phyloP scores from a whole-genome alignment of 2,113 vertebrate species.

The Cacatua alba region DNA sequence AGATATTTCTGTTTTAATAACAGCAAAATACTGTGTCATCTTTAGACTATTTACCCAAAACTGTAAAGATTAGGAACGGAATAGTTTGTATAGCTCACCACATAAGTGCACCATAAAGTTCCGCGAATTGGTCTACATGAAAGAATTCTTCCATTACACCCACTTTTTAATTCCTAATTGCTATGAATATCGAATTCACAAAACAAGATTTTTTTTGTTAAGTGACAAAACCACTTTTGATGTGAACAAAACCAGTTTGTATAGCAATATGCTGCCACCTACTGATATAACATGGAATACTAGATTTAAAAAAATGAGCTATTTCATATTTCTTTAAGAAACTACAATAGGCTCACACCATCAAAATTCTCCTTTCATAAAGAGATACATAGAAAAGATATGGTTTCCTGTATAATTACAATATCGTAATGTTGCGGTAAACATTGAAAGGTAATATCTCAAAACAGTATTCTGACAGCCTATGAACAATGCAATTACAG shows the following conservation, averaged over 20 bases:
- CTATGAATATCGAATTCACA: neutral
- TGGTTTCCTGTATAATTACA: neutral
- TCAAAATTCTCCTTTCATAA: neutral
- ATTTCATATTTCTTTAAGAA: neutral
- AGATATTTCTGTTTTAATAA: neutral
- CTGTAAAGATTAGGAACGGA: neutral
- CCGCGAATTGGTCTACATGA: neutral
- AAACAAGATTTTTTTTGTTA: neutral
- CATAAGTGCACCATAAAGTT: neutral
- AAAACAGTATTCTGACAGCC: neutral
- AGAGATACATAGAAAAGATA: neutral
- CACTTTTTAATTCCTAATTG: neutral
- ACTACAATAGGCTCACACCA: neutral
- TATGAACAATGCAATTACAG: neutral
- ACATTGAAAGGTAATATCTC: neutral
- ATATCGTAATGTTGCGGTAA: neutral
- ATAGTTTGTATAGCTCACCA: neutral
- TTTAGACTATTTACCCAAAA: neutral
- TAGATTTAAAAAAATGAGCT: neutral
- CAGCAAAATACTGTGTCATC: neutral
- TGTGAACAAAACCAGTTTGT: neutral
- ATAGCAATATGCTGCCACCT: conserved; percentile 69
- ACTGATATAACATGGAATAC: neutral
- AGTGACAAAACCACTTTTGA: neutral
- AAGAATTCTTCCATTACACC: neutral